Percentiles rank a stretch among this genome's conserved stretches.
These are phyloP conservation scores for Drosophila mettleri DNA, from an alignment of 2,888 invertebrate species.

Conservation along the genomic window DNA sequence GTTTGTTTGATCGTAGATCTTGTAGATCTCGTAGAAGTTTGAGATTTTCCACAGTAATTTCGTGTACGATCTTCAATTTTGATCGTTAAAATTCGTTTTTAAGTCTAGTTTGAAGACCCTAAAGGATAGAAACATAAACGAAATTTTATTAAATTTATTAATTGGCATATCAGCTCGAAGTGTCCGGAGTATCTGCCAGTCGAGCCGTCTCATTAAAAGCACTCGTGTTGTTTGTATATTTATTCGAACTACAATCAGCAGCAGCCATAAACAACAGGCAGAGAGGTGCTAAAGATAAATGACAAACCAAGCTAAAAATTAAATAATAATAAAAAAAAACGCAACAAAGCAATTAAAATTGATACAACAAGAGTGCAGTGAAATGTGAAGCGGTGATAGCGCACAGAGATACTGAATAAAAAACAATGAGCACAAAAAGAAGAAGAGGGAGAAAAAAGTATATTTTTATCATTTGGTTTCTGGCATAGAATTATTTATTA, in stretches of 20 bases:
- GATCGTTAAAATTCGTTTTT: too few relatives aligned
- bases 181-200: too few relatives aligned
- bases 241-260: slow-evolving; percentile 7
- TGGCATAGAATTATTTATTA: background rate
- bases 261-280: slow-evolving; percentile 10
- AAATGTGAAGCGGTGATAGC: slow-evolving; percentile 54
- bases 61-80: too few relatives aligned
- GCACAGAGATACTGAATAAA: background rate
- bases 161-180: too few relatives aligned
- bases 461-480: background rate
- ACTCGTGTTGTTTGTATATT: background rate
- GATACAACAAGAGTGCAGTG: slow-evolving; percentile 32
- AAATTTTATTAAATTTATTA: too few relatives aligned
- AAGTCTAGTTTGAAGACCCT: too few relatives aligned
- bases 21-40: too few relatives aligned
- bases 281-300: slow-evolving; percentile 22
- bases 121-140: too few relatives aligned
- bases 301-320: background rate
- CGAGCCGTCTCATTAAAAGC: too few relatives aligned
- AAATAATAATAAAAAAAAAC: background rate
- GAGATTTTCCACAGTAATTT: too few relatives aligned
- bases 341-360: slow-evolving; percentile 14
- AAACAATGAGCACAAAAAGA: background rate
- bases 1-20: too few relatives aligned
- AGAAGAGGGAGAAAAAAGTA: background rate